Evolutionary conservation across 2,797 vertebrate genomes (phyloP), one percentile per base, ranked within the genome.

Genomic region (Thalassophryne amazonica): DNA sequence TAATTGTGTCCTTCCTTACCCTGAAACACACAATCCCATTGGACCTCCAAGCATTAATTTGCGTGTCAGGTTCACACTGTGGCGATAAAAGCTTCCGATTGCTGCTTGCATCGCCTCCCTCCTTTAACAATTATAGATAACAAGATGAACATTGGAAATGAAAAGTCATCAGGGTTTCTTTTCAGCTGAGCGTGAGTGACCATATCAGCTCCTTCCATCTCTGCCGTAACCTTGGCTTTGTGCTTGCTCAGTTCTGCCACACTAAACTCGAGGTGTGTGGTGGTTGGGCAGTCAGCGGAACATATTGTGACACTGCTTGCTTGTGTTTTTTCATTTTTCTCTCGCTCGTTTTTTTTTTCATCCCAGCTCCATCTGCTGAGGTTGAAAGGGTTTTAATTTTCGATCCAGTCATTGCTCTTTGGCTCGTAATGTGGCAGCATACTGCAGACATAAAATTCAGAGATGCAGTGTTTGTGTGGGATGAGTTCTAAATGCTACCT

Each of bases 101-200:
- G 45, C 7, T 37, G 43, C 61, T 20, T 43, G 62, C 52, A 30
- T 54, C 39, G 40, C 31, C 41, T n/a, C 48, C 56, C 38, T 74
- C 74, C 73, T 81, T 80, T 53, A 79, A 80, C 80, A 85, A 89
- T 86, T 86, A 84, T 69, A 85, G 86, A 86, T 89, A 87, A 88
- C 75, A 82, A 84, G 84, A 86, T 86, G 80, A 84, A 76, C 76
- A 68, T 29, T 82, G 64, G 72, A 81, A 89, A 84, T 86, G 75
- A 86, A 84, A 83, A 88, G 80, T 76, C 78, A 77, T 79, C 71
- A 60, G 69, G 55, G 69, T 67, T 73, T 42, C 52, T 40, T 67
- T 63, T 61, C 54, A 68, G 55, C 58, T 5, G 12, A 51, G 47
- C 13, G 18, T 60, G 68, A 71, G 64, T 31, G 46, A 57, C 69